Evolutionary conservation across 2,888 invertebrate genomes (phyloP).

Genomic region (Conchocele bisecta): DNA sequence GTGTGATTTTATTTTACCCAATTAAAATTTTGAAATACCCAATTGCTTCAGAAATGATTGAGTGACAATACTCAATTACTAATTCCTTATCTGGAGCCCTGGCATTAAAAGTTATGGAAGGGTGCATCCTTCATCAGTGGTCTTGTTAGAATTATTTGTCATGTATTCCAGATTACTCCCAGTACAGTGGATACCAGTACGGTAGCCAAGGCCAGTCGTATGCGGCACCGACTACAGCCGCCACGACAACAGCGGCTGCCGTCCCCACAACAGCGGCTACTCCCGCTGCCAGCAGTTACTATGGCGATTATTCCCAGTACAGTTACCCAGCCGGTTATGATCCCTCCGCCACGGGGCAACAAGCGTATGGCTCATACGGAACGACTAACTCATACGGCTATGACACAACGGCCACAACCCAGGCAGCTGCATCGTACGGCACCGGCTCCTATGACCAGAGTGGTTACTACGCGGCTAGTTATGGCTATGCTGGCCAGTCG

Average conservation of each 20-base stretch:
- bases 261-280: background rate
- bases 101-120: too few species aligned
- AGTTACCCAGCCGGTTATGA: background rate
- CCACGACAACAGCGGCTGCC: background rate
- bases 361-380: too few species aligned
- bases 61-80: too few species aligned
- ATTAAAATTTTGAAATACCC: too few species aligned
- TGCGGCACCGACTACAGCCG: background rate
- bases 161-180: conserved; percentile 45
- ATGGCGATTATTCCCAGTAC: conserved; percentile 1
- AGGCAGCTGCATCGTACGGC: conserved; percentile 6
- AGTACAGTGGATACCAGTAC: conserved; percentile 42
- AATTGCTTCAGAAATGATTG: too few species aligned
- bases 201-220: background rate
- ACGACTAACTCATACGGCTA: conserved; percentile 1
- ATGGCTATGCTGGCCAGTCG: conserved; percentile 27
- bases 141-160: too few species aligned
- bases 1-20: too few species aligned
- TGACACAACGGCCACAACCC: background rate
- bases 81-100: too few species aligned
- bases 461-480: conserved; percentile 3
- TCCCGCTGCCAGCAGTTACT: conserved; percentile 1
- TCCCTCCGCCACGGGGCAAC: too few species aligned
- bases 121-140: too few species aligned
- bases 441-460: conserved; percentile 4